Evolutionary conservation across 2,888 invertebrate species (phyloP), one percentile per base, ranked within the genome.

Genomic region (Chouioia cunea): DNA sequence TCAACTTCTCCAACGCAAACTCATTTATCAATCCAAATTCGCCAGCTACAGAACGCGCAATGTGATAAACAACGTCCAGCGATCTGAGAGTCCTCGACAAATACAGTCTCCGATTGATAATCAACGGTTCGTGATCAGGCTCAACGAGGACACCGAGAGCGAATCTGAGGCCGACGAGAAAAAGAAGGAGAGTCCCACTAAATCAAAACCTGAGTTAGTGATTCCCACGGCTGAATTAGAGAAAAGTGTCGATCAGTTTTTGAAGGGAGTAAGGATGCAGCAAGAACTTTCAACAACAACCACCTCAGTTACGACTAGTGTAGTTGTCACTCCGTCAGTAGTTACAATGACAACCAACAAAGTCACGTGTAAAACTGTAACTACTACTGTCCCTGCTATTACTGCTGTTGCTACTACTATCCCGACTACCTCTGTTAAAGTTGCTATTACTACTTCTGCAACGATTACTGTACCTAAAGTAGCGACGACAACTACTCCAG

Each of bases 211-310:
- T 67, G 70, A 60, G 0, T 68, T 79, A 1, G 65, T 75, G 4
- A 79, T 81, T 65, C 78, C 81, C 0, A 78, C 76, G 2, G 70
- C 77, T 2, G 86, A 86, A n/a, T 85, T 86, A 67, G 85, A 85
- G 50, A 84, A 77, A 65, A 84, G 83, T 18, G 77, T 86, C 2
- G 84, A 81, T 18, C 79, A 81, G 63, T 85, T 86, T 73, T 75
- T 86, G 50, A 80, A 82, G 23, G 80, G 82, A 27, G 80, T 79
- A 18, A 74, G 86, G 23, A 81, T 81, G 36, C 82, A 83, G 65
- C 80, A 81, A 10, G 85, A 85, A 65, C 76, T 77, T 6, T 74
- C 74, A 2, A 54, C 70, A 16, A 3, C 27, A 43, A 20, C 2
- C 15, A 6, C 60, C 6, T 10, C 44, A 16, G 48, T 20, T 27